Base-by-base conservation (phyloP, 2,113 vertebrate genomes). In the Paralichthys olivaceus region DNA sequence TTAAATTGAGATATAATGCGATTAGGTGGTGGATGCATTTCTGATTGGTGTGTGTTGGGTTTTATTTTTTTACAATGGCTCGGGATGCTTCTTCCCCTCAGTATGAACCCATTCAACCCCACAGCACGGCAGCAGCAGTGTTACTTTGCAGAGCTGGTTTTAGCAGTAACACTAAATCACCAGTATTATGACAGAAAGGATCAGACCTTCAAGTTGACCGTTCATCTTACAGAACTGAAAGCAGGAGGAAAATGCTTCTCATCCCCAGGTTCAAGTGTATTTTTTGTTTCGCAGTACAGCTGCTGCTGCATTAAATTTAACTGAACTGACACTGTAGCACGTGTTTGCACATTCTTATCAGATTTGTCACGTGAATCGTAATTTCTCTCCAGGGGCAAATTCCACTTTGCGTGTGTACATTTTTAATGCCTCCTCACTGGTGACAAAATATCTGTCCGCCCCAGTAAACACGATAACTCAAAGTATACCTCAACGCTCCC, bases 1-100 rank as follows among this genome's bases (percentile, higher is more conserved):
- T 89, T 75, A 78, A 90, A 89, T 89, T 75, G 81, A 91, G 70
- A 85, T 90, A 88, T 93, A 94, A 92, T 91, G 80, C 90, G 89
- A 94, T 93, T 93, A 93, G 69, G 71, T 74, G 51, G 79, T 82
- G 79, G 79, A 91, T 85, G 72, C 67, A 82, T 90, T 82, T 80
- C 68, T 66, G 7, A 75, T 75, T 84, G 75, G 84, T 89, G 7
- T 78, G 75, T 83, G 72, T 84, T 89, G 69, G 32, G 7, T 32
- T 32, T 32, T 32, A 7, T 32, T 34, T 34, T 9, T 34, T 67
- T 62, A 79, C 71, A 82, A 63, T 53, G 11, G 40, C 49, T 23
- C 62, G 17, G 64, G 51, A 83, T 64, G 77, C 73, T 62, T 77
- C 40, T 17, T 15, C 2, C 43, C 37, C 23, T 73, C 32, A 56